These are phyloP conservation scores for Pygathrix nemaeus DNA, from an alignment of 2,113 vertebrate species.

Conservation along the genomic window DNA sequence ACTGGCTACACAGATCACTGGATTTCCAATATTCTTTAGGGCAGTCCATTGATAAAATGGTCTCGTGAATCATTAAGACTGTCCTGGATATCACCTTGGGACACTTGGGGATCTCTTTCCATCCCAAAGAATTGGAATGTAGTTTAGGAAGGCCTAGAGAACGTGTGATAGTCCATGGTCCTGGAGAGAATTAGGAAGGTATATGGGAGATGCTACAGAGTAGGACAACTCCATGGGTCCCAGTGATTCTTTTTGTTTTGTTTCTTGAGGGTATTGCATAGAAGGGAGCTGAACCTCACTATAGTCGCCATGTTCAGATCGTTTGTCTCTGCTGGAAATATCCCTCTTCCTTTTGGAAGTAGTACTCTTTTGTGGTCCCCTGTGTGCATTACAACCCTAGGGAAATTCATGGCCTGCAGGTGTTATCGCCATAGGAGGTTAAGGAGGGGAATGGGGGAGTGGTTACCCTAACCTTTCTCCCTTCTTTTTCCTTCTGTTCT, in stretches of 20 bases:
- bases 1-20: background rate
- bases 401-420: background rate
- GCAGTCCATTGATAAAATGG: background rate
- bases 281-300: background rate
- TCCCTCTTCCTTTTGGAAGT: background rate
- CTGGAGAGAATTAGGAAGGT: background rate
- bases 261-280: background rate
- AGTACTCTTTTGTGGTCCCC: background rate
- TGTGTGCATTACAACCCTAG: background rate
- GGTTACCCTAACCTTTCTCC: background rate
- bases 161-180: background rate
- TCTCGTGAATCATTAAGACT: background rate
- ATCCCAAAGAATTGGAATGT: background rate
- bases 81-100: no score
- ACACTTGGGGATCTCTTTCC: background rate
- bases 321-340: background rate
- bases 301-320: background rate
- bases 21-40: background rate
- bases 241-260: background rate
- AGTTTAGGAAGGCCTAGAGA: background rate
- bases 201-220: background rate
- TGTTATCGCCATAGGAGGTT: background rate
- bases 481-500: background rate
- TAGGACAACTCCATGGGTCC: background rate
- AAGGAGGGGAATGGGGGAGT: background rate